These are phyloP conservation scores for Cheiracanthium punctorium DNA, from an alignment of 2,888 invertebrate genomes.

Conservation along the genomic window DNA sequence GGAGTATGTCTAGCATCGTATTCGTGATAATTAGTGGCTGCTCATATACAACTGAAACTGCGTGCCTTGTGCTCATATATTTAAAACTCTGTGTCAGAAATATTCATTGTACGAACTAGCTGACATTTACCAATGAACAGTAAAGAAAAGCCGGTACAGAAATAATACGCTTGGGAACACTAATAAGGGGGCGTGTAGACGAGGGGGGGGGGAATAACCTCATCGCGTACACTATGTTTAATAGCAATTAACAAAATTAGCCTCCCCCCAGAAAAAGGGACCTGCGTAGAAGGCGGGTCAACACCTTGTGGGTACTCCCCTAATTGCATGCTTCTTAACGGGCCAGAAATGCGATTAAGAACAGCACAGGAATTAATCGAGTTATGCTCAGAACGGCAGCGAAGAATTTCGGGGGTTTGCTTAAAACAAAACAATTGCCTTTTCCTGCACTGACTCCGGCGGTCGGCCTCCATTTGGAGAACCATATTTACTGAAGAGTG, in stretches of 20 bases:
- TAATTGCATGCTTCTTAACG: slow-evolving; percentile 59
- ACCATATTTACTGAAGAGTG: slow-evolving; percentile 11
- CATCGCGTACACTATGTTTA: slow-evolving; percentile 37
- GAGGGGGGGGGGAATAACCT: slow-evolving; percentile 14
- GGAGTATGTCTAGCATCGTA: too few relatives aligned
- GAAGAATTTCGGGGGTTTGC: slow-evolving; percentile 30
- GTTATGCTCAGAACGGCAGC: slow-evolving; percentile 42
- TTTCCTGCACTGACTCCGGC: slow-evolving; percentile 8
- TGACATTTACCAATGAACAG: not conserved
- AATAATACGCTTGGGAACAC: not conserved
- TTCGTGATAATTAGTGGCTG: too few relatives aligned
- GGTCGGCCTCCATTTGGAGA: slow-evolving; percentile 14
- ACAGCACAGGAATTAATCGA: slow-evolving; percentile 59
- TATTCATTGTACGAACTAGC: too few relatives aligned
- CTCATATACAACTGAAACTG: too few relatives aligned
- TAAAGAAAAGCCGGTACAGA: not conserved
- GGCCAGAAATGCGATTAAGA: slow-evolving; percentile 61
- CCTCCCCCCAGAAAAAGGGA: slow-evolving; percentile 37
- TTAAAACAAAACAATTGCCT: slow-evolving; percentile 44
- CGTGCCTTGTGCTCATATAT: too few relatives aligned
- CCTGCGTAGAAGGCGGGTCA: slow-evolving; percentile 43
- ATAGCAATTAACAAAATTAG: slow-evolving; percentile 66
- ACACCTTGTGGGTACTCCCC: slow-evolving; percentile 55
- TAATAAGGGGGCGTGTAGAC: slow-evolving; percentile 28
- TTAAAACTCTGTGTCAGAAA: too few relatives aligned